Conservation (phyloP, 2,888 invertebrate genomes). For the Sylvicola cinctus region DNA sequence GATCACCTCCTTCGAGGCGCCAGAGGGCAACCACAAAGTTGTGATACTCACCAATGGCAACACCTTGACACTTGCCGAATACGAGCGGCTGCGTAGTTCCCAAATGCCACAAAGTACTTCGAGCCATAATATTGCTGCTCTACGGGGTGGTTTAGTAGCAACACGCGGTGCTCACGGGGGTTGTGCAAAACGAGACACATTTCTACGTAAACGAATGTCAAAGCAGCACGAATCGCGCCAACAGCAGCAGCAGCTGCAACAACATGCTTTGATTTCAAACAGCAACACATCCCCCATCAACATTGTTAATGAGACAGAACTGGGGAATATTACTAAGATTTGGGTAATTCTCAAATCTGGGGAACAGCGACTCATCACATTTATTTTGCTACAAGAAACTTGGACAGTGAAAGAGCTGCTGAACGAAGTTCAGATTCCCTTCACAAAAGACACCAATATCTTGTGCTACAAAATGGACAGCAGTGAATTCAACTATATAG, state of each 20-base stretch:
- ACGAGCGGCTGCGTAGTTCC: constrained; percentile 21
- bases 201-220: background rate
- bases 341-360: constrained; percentile 54
- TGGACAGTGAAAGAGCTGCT: constrained; percentile 65
- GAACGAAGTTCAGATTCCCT: constrained; percentile 52
- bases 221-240: constrained; percentile 11
- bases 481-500: constrained; percentile 59
- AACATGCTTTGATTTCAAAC: background rate
- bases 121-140: background rate
- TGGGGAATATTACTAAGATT: constrained; percentile 52
- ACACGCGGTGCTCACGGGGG: no score
- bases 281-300: constrained; percentile 9
- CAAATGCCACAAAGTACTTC: constrained; percentile 5
- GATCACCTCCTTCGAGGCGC: constrained; percentile 12
- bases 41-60: constrained; percentile 27
- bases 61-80: constrained; percentile 28
- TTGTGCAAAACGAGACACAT: no score
- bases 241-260: constrained; percentile 9
- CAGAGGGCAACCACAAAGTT: constrained; percentile 27
- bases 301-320: constrained; percentile 8
- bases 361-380: constrained; percentile 63
- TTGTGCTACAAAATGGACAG: constrained; percentile 53
- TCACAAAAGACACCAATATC: constrained; percentile 47
- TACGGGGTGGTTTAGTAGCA: no score
- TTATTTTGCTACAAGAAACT: constrained; percentile 60